Base-by-base conservation (phyloP, 1,140 invertebrate genomes). In the Camponotus vicinus region DNA sequence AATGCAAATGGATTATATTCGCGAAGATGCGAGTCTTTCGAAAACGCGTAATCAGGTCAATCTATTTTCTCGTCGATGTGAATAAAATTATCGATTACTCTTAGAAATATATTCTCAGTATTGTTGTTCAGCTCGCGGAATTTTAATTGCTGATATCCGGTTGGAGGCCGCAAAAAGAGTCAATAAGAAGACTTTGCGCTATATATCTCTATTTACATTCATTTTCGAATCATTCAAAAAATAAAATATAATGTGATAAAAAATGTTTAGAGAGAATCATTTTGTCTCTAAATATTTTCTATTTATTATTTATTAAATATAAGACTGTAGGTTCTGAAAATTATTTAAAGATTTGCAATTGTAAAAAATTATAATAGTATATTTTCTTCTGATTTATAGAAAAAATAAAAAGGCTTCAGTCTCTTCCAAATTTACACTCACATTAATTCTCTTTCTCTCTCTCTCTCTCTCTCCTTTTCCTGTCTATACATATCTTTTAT, bases 81-180 rank as follows among this genome's bases (percentile, higher is more conserved):
- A 78, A 76, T 49, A 73, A 88, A 66, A 49, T 21, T 49, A 86
- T 80, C 34, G 63, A 70, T 80, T 55, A 73, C 27, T 34, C 9
- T 86, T 83, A 80, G 85, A 90, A 91, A 92, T 92, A 92, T 92
- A 92, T 95, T 95, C 93, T 93, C 93, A 94, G 92, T 92, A 94
- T 94, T 95, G 93, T 93, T 92, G 85, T 91, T 91, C 92, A 92
- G 86, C 90, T 91, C 78, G 88, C 86, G 88, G 86, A 89, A 91
- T 89, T 90, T 90, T 94, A 94, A 95, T 94, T 86, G 91, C 88
- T 93, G 92, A 94, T 94, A 94, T 95, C 93, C 93, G 93, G 92
- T 76, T 85, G 3, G 57, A 92, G 89, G 92, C 90, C 93, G 76
- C 77, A 55, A 80, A 83, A 52, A 61, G 89, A 89, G 88, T 80